Evolutionary conservation across 2,113 vertebrate species (phyloP).

Genomic region (Herpetotheres cachinnans): DNA sequence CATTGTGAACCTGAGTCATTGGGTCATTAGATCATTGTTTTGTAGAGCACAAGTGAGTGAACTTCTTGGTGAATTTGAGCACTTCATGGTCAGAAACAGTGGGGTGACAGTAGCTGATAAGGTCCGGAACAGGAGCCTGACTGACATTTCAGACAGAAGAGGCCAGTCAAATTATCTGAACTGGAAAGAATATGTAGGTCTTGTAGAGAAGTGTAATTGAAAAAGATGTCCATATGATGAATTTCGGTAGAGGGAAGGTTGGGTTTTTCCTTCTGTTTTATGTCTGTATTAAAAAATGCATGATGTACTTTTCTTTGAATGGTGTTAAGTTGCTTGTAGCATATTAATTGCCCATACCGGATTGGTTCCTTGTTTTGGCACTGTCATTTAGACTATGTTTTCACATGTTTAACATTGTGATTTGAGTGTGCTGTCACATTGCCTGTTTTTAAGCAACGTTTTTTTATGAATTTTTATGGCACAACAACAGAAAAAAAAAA

Average conservation of each 20-base stretch:
- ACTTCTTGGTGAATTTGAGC: background rate
- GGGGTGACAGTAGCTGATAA: background rate
- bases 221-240: background rate
- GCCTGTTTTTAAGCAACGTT: background rate
- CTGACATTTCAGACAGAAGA: background rate
- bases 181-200: background rate
- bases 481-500: background rate
- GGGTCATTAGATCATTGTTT: background rate
- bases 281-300: background rate
- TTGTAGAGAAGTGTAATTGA: background rate
- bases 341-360: accelerated
- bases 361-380: background rate
- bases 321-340: background rate
- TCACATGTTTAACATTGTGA: background rate
- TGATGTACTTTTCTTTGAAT: background rate
- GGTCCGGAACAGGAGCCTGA: background rate
- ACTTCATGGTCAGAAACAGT: background rate
- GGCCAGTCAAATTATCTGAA: background rate
- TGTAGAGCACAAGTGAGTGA: background rate
- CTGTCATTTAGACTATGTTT: background rate
- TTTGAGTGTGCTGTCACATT: background rate
- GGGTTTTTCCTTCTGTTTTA: background rate
- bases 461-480: background rate
- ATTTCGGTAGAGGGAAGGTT: background rate
- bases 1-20: background rate